Evolutionary conservation across 2,888 invertebrate species (phyloP), one percentile per base, ranked within the genome.

Genomic region (Caenorhabditis sinica): DNA sequence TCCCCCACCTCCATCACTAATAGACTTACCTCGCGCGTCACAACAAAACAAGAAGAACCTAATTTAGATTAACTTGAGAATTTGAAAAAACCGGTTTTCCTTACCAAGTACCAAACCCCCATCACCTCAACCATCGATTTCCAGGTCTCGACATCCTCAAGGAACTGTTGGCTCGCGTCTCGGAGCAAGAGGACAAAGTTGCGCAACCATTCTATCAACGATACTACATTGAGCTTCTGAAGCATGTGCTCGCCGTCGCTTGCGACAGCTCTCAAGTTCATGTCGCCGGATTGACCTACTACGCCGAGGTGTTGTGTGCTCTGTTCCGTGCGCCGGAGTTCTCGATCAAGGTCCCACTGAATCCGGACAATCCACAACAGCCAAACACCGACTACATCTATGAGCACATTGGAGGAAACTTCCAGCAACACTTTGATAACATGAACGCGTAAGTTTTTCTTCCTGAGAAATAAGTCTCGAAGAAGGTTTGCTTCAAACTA

Each of bases 231-330:
- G 97, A 97, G 93, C 97, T 99, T 89, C 94, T 99, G 92, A 98
- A 98, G 94, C 98, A 99, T 94, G 96, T 99, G 88, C 97, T 99
- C 94, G 97, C 97, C 90, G 98, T 99, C 75, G 98, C 98, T 66
- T 98, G 98, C 40, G 99, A 99, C 93, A 97, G 98, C 81, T 98
- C 98, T 63, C 98, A 92, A 75, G 92, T 92, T 51, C 92, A 91
- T 23, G 92, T 93, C 40, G 92, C 92, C 28, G 93, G 92, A 90
- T 95, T 99, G 90, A 96, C 96, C 28, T 96, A 97, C 96, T 98
- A 99, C 93, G 97, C 98, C 75, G 96, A 96, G 66, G 98, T 99
- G 91, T 94, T 99, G 93, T 97, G 97, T 65, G 96, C 97, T 93
- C 96, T 99, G 95, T 99, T 99, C 94, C 96, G 96, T 73, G 94